Evolutionary conservation across 2,113 vertebrate species (phyloP).

Genomic region (Oryctolagus cuniculus): DNA sequence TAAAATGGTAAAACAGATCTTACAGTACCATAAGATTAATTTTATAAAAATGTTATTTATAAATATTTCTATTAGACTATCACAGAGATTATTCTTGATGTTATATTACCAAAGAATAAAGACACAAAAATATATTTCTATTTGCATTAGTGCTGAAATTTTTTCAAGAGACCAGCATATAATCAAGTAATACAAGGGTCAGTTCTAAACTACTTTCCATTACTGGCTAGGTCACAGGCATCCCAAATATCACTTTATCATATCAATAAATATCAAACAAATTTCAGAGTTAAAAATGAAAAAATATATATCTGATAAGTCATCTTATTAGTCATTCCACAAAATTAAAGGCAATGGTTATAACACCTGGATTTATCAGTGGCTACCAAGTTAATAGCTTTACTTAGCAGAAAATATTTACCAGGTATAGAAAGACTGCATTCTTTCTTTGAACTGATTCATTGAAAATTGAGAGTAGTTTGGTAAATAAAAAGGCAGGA

Average conservation of each 20-base stretch:
- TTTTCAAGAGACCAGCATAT: not conserved
- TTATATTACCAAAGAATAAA: slow-evolving; percentile 17
- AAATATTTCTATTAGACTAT: slow-evolving; percentile 26
- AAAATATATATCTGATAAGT: not conserved
- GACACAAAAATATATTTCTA: not conserved
- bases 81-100: not conserved
- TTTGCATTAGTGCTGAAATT: slow-evolving; percentile 1
- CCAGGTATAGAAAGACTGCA: slow-evolving; percentile 78
- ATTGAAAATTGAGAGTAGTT: slow-evolving; percentile 77
- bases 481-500: slow-evolving; percentile 77
- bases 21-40: slow-evolving; percentile 38
- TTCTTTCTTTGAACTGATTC: slow-evolving; percentile 76
- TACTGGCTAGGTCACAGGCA: not conserved
- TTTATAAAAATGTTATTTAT: slow-evolving; percentile 56
- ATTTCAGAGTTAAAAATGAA: slow-evolving; percentile 57
- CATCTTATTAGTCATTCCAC: slow-evolving; percentile 58
- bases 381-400: slow-evolving; percentile 66
- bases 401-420: slow-evolving; percentile 78
- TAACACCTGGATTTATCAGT: slow-evolving; percentile 72
- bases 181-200: not conserved
- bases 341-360: slow-evolving; percentile 66
- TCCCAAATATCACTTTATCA: not conserved
- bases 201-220: not conserved
- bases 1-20: slow-evolving; percentile 5
- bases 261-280: slow-evolving; percentile 42